phyloP scores from a whole-genome alignment of 2,113 vertebrate species.

The Hyperoodon ampullatus region DNA sequence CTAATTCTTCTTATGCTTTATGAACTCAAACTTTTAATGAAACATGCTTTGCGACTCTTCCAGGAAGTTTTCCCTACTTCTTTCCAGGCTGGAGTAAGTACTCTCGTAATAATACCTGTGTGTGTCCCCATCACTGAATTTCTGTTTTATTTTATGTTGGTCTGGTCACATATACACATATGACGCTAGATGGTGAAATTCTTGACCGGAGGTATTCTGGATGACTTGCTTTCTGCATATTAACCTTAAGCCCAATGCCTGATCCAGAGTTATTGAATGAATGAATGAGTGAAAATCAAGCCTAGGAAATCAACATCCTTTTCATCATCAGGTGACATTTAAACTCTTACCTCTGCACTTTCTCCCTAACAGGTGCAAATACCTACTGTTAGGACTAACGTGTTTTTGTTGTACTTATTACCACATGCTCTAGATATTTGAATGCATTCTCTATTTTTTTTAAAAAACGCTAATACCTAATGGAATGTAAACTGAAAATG shows the following conservation, averaged over 20 bases:
- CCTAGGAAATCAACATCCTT: not conserved
- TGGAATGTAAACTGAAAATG: conserved; percentile 28
- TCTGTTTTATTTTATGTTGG: not conserved
- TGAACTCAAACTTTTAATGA: not conserved
- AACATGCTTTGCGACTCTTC: not conserved
- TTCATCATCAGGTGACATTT: not conserved
- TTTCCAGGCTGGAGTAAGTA: not conserved
- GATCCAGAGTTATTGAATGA: not conserved
- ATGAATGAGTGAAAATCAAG: not conserved
- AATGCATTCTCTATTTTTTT: not conserved
- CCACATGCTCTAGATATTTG: not conserved
- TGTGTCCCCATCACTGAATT: not conserved
- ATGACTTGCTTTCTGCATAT: not conserved
- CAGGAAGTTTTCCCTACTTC: not conserved
- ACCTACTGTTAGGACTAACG: not conserved
- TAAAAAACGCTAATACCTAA: not conserved
- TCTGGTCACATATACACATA: not conserved
- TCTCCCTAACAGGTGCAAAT: not conserved
- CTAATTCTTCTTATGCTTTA: not conserved
- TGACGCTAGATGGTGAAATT: not conserved
- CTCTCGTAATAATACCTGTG: not conserved
- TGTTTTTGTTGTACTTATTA: not conserved
- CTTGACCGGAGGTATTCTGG: not conserved
- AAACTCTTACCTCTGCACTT: not conserved
- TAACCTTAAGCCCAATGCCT: not conserved